Base-by-base conservation (phyloP, 2,797 vertebrate genomes). In the Enteromius unitaeniatus region DNA sequence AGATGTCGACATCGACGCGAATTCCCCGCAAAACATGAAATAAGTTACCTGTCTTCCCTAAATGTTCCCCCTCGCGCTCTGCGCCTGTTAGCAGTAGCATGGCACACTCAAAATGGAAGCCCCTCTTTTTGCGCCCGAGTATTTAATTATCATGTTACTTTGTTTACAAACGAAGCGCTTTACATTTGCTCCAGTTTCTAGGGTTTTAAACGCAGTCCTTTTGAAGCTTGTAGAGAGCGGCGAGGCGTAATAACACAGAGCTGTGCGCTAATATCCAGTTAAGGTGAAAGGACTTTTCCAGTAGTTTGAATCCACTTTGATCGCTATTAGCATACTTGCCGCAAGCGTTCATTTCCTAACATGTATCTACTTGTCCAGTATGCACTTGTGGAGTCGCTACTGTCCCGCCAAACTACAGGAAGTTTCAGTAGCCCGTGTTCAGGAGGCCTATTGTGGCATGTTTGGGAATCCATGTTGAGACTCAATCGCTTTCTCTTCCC, bases 51-150 rank as follows among this genome's bases (percentile, higher is more conserved):
- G 1, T 26, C 26, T 4, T 17, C 15, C 6, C 1, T 13, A 77
- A 58, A 47, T 21, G 15, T 13, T 31, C 17, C 58, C 13, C 40
- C 3, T 19, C 8, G 34, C 34, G 1, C 14, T 73, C 11, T 34
- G 37, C 64, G 28, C 28, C 55, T 58, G n/a, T 23, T 28, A 82
- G 58, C 2, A 69, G 37, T 42, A 42, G 49, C 49, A 77, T 14
- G 65, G 67, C 72, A 34, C 83, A 78, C 64, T 86, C 86, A 90
- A 90, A 88, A 82, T 88, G 78, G 83, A 86, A 84, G 74, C 55
- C 21, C 69, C 58, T 42, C 80, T 51, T 72, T 74, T 21, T 42
- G 26, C 60, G 26, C 28, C 15, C 4, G 42, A 31, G 3, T 11
- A 40, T 74, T 65, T 65, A 62, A 28, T 82, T 51, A 13, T 65